Conservation (phyloP, 1,140 invertebrate species). For the Mesaphorura yosii region DNA sequence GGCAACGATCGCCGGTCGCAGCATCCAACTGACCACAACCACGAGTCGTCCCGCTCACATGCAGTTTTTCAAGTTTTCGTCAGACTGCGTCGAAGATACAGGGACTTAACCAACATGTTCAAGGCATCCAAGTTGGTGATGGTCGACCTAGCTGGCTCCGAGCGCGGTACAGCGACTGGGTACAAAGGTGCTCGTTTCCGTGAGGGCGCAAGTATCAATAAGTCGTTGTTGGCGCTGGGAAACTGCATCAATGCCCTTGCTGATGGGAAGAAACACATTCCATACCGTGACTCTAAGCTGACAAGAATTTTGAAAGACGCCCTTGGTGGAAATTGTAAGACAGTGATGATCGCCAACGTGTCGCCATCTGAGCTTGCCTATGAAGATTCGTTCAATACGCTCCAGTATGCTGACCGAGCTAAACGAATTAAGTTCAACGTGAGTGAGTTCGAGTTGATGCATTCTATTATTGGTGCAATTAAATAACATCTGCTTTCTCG, state of each 20-base stretch:
- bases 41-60: slow-evolving; percentile 90
- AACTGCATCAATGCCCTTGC: slow-evolving; percentile 90
- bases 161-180: slow-evolving; percentile 64
- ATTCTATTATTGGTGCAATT: not conserved
- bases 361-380: slow-evolving; percentile 66
- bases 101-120: slow-evolving; percentile 34
- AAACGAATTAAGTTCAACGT: slow-evolving; percentile 49
- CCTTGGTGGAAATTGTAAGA: slow-evolving; percentile 89
- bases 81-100: slow-evolving; percentile 13
- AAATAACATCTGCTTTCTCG: not conserved
- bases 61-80: slow-evolving; percentile 76
- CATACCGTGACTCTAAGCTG: slow-evolving; percentile 66
- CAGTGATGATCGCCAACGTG: slow-evolving; percentile 95
- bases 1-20: slow-evolving; percentile 89
- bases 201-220: slow-evolving; percentile 91
- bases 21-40: slow-evolving; percentile 94
- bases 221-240: slow-evolving; percentile 73
- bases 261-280: slow-evolving; percentile 66
- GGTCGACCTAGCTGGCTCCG: slow-evolving; percentile 89
- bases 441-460: not conserved
- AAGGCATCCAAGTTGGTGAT: slow-evolving; percentile 78
- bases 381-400: slow-evolving; percentile 93
- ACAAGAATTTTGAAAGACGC: slow-evolving; percentile 94
- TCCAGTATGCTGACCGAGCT: slow-evolving; percentile 78
- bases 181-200: slow-evolving; percentile 61